phyloP scores from a whole-genome alignment of 2,888 invertebrate species.

The Eupithecia vulgata region DNA sequence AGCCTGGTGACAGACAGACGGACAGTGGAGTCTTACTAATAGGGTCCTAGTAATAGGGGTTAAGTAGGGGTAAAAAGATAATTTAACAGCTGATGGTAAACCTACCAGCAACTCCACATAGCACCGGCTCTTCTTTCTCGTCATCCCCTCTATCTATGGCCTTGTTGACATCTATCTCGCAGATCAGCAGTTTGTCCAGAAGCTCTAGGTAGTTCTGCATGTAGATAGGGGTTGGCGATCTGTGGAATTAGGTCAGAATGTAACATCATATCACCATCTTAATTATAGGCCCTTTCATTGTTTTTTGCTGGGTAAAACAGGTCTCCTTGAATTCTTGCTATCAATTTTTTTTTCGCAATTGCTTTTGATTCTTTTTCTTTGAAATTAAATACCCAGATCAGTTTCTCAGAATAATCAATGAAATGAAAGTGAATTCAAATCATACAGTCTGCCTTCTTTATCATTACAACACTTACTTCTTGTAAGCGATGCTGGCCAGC shows the following conservation, averaged over 20 bases:
- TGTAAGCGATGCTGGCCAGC: constrained; percentile 68
- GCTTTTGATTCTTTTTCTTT: neutral
- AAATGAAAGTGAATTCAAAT: neutral
- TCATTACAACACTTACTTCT: constrained; percentile 55
- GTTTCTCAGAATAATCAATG: neutral
- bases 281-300: neutral
- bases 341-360: neutral
- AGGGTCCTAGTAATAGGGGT: too few relatives aligned
- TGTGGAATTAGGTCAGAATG: constrained; percentile 33
- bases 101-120: constrained; percentile 60
- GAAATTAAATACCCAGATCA: neutral
- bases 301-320: neutral
- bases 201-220: constrained; percentile 87
- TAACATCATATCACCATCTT: neutral
- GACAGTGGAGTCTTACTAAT: too few relatives aligned
- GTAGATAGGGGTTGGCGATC: constrained; percentile 83
- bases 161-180: constrained; percentile 70
- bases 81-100: neutral
- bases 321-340: neutral
- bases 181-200: constrained; percentile 82
- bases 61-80: too few relatives aligned
- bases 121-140: constrained; percentile 67
- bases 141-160: constrained; percentile 44
- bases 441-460: neutral
- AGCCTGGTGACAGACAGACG: too few relatives aligned